Base-by-base conservation (phyloP, 2,888 invertebrate genomes). In the Diachrysia chrysitis region DNA sequence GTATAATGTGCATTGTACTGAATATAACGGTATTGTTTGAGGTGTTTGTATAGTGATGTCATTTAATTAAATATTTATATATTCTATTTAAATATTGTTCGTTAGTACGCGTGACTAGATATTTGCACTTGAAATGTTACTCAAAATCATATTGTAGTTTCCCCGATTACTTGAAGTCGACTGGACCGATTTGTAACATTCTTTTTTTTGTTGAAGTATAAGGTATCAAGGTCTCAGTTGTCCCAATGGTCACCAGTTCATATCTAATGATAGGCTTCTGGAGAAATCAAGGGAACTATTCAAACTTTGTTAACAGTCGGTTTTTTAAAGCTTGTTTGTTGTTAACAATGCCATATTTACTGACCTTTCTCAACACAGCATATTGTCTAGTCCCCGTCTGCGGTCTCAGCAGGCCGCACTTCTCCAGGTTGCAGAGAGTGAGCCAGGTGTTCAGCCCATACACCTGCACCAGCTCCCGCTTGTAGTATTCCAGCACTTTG, bases 371-470 rank as follows among this genome's bases (percentile, higher is more conserved):
- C 21, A 98, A 90, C 4, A 98, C 97, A 10, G 97, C 96, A 83
- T 98, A 98, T 29, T 97, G 97, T 37, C 98, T 92, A 0, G 95
- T 93, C 4, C 97, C 97, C 12, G 97, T 97, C 91, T 98, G 98
- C 0, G 96, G 88, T 80, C 96, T 96, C 7, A 99, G 90, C 6
- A 99, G 92, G 0, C 98, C 98, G 19, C 97, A 97, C 87, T 98
- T 98, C 92, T 99, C 99, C 69, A 99, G 93, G 90, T 98, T 98
- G 75, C 97, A 97, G 29, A 99, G 90, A 0, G 98, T 97, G 0
- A 99, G 96, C 83, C 99, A 95, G 63, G 98, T 97, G 83, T 98
- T 96, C 78, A 98, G 96, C 0, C 99, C 99, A 88, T 99, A 99
- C 0, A 98, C 98, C 92, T 96, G 96, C 0, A 96, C 96, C 10